These are phyloP conservation scores for Phyllostomus hastatus DNA, from an alignment of 2,113 vertebrate genomes.

Conservation along the genomic window DNA sequence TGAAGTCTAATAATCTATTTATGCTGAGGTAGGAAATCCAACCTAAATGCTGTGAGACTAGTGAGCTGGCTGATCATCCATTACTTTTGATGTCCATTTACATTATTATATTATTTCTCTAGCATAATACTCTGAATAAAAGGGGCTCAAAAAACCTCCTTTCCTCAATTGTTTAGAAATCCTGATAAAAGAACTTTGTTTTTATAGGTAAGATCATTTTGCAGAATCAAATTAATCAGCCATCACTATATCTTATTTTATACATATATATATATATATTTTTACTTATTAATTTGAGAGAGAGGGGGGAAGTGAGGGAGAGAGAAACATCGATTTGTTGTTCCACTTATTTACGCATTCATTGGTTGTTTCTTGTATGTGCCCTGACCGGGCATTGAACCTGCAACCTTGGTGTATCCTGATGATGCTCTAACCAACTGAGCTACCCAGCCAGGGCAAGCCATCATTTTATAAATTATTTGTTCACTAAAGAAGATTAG, in stretches of 20 bases:
- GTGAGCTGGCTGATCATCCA: background rate
- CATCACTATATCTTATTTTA: background rate
- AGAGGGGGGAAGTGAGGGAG: too few species aligned
- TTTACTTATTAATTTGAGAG: too few species aligned
- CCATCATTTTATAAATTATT: background rate
- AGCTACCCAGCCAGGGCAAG: too few species aligned
- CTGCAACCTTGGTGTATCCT: too few species aligned
- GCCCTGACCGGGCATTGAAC: too few species aligned
- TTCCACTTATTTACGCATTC: too few species aligned
- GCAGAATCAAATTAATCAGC: background rate
- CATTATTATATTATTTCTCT: background rate
- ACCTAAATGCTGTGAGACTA: background rate
- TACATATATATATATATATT: too few species aligned
- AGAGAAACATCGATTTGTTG: too few species aligned
- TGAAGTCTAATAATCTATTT: background rate
- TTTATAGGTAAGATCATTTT: conserved; percentile 3
- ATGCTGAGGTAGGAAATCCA: background rate
- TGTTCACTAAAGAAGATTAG: background rate
- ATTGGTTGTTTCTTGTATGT: too few species aligned
- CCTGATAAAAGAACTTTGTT: background rate
- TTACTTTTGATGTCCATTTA: background rate
- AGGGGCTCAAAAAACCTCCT: background rate
- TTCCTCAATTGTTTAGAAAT: conserved; percentile 21
- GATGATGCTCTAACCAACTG: too few species aligned
- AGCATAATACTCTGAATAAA: background rate